Conservation (phyloP, 2,113 vertebrate species). For the Andinoacara biseriatus region DNA sequence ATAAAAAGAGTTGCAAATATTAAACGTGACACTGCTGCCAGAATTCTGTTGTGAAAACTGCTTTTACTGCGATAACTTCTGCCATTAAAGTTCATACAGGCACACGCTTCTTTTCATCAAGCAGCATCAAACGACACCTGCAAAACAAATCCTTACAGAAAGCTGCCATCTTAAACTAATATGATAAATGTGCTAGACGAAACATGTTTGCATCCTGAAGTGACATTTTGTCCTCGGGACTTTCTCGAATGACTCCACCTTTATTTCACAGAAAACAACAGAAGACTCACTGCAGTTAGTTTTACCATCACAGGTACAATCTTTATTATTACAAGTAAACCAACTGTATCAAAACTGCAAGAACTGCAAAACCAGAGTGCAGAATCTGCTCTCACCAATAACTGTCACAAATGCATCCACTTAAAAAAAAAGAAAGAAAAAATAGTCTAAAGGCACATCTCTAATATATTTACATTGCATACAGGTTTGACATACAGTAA, state of each 20-base stretch:
- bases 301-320: constrained; percentile 62
- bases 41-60: not conserved
- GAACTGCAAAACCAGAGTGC: constrained; percentile 59
- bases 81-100: not conserved
- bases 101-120: not conserved
- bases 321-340: constrained; percentile 80
- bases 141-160: too few relatives aligned
- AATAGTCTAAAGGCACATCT: constrained; percentile 71
- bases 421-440: constrained; percentile 9
- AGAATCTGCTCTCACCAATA: constrained; percentile 29
- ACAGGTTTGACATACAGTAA: constrained; percentile 52
- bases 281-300: constrained; percentile 1
- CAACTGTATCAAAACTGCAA: constrained; percentile 76
- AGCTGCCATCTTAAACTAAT: too few relatives aligned
- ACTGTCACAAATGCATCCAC: constrained; percentile 41
- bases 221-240: not conserved
- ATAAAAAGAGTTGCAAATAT: constrained; percentile 78
- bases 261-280: not conserved
- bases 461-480: constrained; percentile 77
- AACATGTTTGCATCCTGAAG: not conserved
- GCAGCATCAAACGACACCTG: not conserved
- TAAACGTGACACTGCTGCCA: constrained; percentile 30
- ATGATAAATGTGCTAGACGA: too few relatives aligned
- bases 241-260: not conserved
- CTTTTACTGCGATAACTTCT: not conserved